Conservation (phyloP, 2,888 invertebrate genomes). For the Azorinus chamasolen region DNA sequence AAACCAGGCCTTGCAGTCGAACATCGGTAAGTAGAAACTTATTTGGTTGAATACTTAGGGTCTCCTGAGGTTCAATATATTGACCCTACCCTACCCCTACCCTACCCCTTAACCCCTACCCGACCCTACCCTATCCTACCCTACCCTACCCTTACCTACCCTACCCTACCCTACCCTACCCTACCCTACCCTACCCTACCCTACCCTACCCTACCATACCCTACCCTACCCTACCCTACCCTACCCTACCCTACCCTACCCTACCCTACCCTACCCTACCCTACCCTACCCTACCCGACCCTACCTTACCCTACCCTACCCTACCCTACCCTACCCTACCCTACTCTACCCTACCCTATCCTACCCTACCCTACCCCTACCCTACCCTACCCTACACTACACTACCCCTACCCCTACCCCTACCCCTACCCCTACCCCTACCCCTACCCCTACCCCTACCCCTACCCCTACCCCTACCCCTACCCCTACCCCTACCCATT, state of each 20-base stretch:
- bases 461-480: not conserved
- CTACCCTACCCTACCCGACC: too few relatives aligned
- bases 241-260: not conserved
- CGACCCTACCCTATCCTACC: conserved; percentile 6
- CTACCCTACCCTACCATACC: conserved; percentile 18
- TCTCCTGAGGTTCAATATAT: too few relatives aligned
- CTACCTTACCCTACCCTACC: conserved; percentile 34
- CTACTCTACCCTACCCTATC: conserved; percentile 18
- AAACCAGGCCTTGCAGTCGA: too few relatives aligned
- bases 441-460: not conserved
- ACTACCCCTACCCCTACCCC: conserved; percentile 4
- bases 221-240: conserved; percentile 2
- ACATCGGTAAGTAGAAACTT: too few relatives aligned
- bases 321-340: not conserved
- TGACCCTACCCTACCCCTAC: conserved; percentile 6
- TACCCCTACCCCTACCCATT: too few relatives aligned
- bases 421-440: conserved; percentile 4
- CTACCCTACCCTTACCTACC: conserved; percentile 5
- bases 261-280: conserved; percentile 10
- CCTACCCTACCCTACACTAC: conserved; percentile 14
- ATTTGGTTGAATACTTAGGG: too few relatives aligned
- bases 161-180: conserved; percentile 5
- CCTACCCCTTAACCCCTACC: conserved; percentile 9
- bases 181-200: conserved; percentile 6
- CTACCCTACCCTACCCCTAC: conserved; percentile 24